Percentiles rank a stretch among this genome's conserved stretches.
phyloP scores from a whole-genome alignment of 1,140 invertebrate genomes.

The Zaprionus nigranus region DNA sequence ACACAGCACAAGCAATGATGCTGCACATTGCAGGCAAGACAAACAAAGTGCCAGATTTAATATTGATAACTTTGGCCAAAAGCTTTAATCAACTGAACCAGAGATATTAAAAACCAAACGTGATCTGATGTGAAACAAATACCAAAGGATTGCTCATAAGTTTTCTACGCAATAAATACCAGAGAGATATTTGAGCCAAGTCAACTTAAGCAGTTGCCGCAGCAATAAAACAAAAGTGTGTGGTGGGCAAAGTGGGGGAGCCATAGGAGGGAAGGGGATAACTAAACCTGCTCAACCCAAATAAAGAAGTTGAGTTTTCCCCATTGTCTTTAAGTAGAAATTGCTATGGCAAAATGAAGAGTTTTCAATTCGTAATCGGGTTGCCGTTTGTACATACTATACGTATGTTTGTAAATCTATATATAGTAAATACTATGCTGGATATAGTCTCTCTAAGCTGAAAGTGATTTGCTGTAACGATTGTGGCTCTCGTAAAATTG shows the following conservation, averaged over 20 bases:
- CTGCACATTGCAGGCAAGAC: conserved; percentile 49
- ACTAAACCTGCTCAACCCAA: not conserved
- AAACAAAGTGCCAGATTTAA: conserved; percentile 29
- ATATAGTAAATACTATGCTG: conserved; percentile 5
- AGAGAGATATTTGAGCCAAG: conserved; percentile 5
- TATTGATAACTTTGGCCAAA: conserved; percentile 35
- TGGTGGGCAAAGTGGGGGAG: too few relatives aligned
- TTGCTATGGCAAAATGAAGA: conserved; percentile 25
- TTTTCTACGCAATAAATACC: conserved; percentile 10
- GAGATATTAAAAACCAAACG: conserved; percentile 29
- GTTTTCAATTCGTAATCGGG: conserved; percentile 27
- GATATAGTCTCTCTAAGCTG: conserved; percentile 48
- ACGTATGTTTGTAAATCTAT: not conserved
- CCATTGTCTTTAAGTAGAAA: conserved; percentile 16
- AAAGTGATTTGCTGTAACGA: conserved; percentile 75
- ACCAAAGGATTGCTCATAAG: conserved; percentile 20
- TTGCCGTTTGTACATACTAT: not conserved
- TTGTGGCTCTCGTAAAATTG: conserved; percentile 75
- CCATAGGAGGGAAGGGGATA: too few relatives aligned
- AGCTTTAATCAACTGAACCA: conserved; percentile 23
- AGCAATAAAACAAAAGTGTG: conserved; percentile 18
- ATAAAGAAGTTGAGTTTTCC: conserved; percentile 8
- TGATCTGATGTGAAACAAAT: conserved; percentile 14
- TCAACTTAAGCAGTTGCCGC: conserved; percentile 22
- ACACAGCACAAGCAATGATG: conserved; percentile 59